Evolutionary conservation across 2,888 invertebrate species (phyloP).

Genomic region (Orthosia incerta): DNA sequence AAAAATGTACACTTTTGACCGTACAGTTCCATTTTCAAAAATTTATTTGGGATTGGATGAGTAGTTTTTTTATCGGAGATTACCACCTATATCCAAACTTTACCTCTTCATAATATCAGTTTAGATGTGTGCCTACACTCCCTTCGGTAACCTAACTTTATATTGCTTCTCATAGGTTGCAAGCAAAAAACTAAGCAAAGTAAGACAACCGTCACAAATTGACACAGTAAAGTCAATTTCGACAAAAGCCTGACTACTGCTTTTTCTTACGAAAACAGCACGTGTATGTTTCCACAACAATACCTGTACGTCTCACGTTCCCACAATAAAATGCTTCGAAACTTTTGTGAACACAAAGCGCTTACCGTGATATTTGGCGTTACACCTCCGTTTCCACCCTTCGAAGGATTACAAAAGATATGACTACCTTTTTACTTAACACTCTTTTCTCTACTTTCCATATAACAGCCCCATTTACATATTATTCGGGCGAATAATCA

Average conservation of each 20-base stretch:
- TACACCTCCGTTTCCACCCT: slow-evolving; percentile 59
- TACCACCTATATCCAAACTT: background rate
- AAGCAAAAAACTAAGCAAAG: background rate
- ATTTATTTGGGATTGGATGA: no score
- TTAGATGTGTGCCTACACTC: background rate
- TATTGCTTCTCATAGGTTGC: background rate
- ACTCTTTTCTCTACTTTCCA: slow-evolving; percentile 33
- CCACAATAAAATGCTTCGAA: slow-evolving; percentile 64
- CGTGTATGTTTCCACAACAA: slow-evolving; percentile 46
- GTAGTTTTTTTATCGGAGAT: no score
- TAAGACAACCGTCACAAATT: background rate
- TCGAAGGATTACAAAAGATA: slow-evolving; percentile 65
- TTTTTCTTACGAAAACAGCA: slow-evolving; percentile 3
- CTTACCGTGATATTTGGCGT: slow-evolving; percentile 60
- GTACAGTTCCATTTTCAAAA: no score
- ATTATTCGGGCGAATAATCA: slow-evolving; percentile 64
- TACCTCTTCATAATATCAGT: background rate
- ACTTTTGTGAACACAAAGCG: slow-evolving; percentile 64
- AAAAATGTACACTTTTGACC: no score
- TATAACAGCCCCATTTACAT: slow-evolving; percentile 58
- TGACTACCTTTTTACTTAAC: slow-evolving; percentile 46
- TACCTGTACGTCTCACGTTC: slow-evolving; percentile 56
- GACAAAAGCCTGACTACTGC: background rate
- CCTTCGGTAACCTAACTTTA: background rate
- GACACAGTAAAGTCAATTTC: slow-evolving; percentile 3